phyloP scores from a whole-genome alignment of 2,113 vertebrate genomes.

The Menura novaehollandiae region DNA sequence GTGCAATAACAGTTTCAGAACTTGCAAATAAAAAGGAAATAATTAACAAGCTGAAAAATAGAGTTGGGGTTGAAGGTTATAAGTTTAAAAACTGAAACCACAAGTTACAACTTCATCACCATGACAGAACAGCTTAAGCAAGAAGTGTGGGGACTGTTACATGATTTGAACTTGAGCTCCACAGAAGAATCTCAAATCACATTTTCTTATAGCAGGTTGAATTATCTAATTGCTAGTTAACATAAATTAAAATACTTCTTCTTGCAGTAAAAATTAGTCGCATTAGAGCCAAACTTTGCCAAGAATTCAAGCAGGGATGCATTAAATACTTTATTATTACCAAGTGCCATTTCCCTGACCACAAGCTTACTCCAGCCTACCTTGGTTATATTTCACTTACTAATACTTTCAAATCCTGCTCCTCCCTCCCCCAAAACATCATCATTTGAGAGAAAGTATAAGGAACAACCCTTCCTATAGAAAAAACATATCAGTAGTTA shows the following conservation, averaged over 20 bases:
- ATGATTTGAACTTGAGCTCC: neutral
- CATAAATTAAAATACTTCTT: neutral
- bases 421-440: neutral
- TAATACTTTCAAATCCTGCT: neutral
- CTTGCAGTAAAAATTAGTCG: neutral
- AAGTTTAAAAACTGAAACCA: neutral
- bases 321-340: neutral
- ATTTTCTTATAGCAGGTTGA: neutral
- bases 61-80: neutral
- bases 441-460: neutral
- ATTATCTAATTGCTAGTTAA: neutral
- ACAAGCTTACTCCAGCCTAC: neutral
- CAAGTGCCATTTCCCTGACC: neutral
- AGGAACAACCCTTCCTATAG: neutral
- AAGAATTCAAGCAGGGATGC: neutral
- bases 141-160: neutral
- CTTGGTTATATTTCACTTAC: neutral
- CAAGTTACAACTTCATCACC: neutral
- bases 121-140: neutral
- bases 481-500: neutral
- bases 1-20: neutral
- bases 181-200: neutral
- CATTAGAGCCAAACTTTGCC: neutral
- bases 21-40: neutral
- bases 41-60: neutral